These are phyloP conservation scores for Limnephilus auricula DNA, from an alignment of 2,888 invertebrate genomes.

Conservation along the genomic window DNA sequence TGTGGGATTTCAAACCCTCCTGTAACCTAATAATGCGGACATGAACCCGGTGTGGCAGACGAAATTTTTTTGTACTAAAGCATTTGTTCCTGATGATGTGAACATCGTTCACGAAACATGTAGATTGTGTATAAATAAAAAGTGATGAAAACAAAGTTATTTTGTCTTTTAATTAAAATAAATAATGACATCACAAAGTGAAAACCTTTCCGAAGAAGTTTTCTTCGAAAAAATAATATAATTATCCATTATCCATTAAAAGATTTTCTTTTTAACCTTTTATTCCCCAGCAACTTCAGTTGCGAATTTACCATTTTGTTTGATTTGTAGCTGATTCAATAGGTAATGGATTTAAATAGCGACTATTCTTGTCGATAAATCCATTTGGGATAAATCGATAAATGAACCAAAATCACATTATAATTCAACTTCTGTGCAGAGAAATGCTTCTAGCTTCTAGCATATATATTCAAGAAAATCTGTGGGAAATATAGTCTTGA, in stretches of 20 bases:
- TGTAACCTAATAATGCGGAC: too few relatives aligned
- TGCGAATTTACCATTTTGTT: not conserved
- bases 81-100: too few relatives aligned
- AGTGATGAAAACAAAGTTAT: too few relatives aligned
- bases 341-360: conserved; percentile 14
- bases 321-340: conserved; percentile 6
- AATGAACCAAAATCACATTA: conserved; percentile 34
- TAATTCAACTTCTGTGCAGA: conserved; percentile 37
- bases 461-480: not conserved
- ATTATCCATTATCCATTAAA: not conserved
- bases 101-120: too few relatives aligned
- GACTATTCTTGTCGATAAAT: conserved; percentile 5
- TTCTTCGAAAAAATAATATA: too few relatives aligned
- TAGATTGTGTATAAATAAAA: too few relatives aligned
- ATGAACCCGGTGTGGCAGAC: too few relatives aligned
- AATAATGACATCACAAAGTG: too few relatives aligned
- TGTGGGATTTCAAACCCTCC: too few relatives aligned
- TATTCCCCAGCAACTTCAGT: not conserved
- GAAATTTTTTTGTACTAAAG: too few relatives aligned
- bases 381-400: conserved; percentile 27
- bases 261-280: not conserved
- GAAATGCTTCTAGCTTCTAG: not conserved
- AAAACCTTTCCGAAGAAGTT: too few relatives aligned
- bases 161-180: too few relatives aligned
- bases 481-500: not conserved